Percentiles rank a stretch among this genome's conserved stretches.
These are phyloP conservation scores for Palythoa grandiflora DNA, from an alignment of 92 coral and sea anemone genomes.

Conservation along the genomic window DNA sequence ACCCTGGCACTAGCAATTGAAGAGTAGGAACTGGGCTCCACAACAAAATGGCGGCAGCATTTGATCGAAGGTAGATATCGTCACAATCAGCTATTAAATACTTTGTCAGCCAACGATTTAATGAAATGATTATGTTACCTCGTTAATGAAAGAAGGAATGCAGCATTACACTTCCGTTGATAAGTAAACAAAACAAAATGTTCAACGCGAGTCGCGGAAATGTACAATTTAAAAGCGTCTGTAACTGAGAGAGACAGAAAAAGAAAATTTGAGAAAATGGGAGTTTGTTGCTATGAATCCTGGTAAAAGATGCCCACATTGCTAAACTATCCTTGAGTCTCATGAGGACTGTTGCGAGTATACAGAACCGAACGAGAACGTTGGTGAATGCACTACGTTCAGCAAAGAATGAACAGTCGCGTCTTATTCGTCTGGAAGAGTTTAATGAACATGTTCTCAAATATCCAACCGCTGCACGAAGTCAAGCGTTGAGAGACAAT, in stretches of 20 bases:
- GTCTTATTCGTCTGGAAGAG: conserved; percentile 82
- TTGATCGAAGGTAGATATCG: background rate
- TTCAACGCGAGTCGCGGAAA: background rate
- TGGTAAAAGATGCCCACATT: background rate
- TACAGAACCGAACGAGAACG: conserved; percentile 91
- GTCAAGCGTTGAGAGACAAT: conserved; percentile 86
- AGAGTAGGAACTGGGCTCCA: background rate
- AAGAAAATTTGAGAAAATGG: background rate
- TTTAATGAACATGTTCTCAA: conserved; percentile 87
- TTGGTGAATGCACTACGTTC: conserved; percentile 82
- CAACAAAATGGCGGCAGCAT: background rate
- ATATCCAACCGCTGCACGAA: conserved; percentile 82
- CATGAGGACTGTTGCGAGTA: conserved; percentile 89
- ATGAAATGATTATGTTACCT: background rate
- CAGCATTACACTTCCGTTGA: background rate
- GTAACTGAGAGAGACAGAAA: background rate
- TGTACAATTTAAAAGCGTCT: background rate
- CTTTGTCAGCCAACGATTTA: background rate
- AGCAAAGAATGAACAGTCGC: conserved; percentile 88
- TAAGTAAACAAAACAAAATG: background rate
- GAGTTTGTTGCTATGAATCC: background rate
- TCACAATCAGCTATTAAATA: background rate
- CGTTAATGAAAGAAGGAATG: background rate
- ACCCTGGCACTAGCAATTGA: background rate
- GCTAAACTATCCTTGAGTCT: background rate